phyloP scores from a whole-genome alignment of 30 jellyfish, hydroid and myxozoan genomes.

The Pelagia noctiluca region DNA sequence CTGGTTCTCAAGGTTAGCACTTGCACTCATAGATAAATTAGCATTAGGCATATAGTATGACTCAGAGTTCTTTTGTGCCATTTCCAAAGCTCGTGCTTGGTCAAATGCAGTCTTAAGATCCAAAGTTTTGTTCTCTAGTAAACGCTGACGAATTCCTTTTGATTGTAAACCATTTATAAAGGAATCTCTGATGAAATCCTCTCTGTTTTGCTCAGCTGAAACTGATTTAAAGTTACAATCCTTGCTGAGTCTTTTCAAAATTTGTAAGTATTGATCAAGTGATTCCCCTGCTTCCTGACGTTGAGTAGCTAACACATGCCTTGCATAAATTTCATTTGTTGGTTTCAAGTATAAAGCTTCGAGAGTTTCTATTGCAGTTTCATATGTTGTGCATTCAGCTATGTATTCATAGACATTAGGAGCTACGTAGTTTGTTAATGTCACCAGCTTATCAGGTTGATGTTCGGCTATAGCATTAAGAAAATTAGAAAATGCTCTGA shows the following conservation, averaged over 20 bases:
- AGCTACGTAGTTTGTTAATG: constrained; percentile 34
- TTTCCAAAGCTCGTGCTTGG: constrained; percentile 61
- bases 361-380: constrained; percentile 15
- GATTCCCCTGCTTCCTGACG: constrained; percentile 55
- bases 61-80: constrained; percentile 54
- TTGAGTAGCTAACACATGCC: constrained; percentile 37
- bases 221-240: constrained; percentile 66
- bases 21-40: not conserved
- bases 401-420: constrained; percentile 15
- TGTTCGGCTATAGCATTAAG: not conserved
- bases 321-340: constrained; percentile 23
- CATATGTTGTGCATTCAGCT: constrained; percentile 41
- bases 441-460: constrained; percentile 11
- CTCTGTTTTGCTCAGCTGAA: constrained; percentile 55
- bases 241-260: constrained; percentile 50
- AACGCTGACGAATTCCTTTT: constrained; percentile 55
- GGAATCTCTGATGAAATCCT: constrained; percentile 68
- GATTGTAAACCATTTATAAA: constrained; percentile 68
- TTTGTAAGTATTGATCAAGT: constrained; percentile 57
- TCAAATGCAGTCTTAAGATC: constrained; percentile 60
- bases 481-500: constrained; percentile 14
- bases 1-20: constrained; percentile 1
- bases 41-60: constrained; percentile 15
- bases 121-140: constrained; percentile 58
- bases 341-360: not conserved